A percentile compares a stretch with the other conserved stretches of the same genome.
phyloP scores from a whole-genome alignment of 2,888 invertebrate species.

The Cerastoderma edule region DNA sequence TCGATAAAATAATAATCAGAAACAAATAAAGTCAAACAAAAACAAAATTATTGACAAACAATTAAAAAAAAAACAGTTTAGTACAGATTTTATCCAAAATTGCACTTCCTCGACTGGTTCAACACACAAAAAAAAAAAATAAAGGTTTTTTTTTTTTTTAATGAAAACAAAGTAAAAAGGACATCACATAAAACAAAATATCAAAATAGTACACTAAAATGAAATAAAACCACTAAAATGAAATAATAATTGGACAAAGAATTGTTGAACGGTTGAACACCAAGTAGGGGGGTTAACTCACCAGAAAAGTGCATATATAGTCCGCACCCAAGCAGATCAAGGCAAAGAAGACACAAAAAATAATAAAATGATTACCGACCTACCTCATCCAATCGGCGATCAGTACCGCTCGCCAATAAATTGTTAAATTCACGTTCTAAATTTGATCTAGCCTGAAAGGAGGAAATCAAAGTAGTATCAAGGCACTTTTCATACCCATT shows the following conservation, averaged over 20 bases:
- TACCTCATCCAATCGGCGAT: constrained; percentile 87
- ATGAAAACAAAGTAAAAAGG: too few species aligned
- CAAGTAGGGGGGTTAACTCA: constrained; percentile 45
- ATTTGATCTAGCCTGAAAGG: constrained; percentile 93
- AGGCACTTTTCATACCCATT: too few species aligned
- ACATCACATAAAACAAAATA: too few species aligned
- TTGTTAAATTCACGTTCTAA: constrained; percentile 96
- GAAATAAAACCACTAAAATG: background rate
- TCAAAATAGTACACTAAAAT: background rate
- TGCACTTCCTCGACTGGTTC: too few species aligned
- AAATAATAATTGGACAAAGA: background rate
- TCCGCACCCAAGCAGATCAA: constrained; percentile 60
- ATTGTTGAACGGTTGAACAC: constrained; percentile 7
- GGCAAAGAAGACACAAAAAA: constrained; percentile 42
- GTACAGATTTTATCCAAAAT: too few species aligned
- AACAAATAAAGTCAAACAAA: too few species aligned
- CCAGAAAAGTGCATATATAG: constrained; percentile 37
- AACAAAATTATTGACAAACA: too few species aligned
- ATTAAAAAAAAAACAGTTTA: too few species aligned
- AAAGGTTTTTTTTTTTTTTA: too few species aligned
- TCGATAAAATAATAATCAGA: background rate
- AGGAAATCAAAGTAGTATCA: too few species aligned
- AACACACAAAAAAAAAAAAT: too few species aligned
- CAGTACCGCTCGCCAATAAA: constrained; percentile 90
- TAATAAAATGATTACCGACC: constrained; percentile 71